Evolutionary conservation across 1,140 invertebrate species (phyloP).

Genomic region (Paraescarpia echinospica): DNA sequence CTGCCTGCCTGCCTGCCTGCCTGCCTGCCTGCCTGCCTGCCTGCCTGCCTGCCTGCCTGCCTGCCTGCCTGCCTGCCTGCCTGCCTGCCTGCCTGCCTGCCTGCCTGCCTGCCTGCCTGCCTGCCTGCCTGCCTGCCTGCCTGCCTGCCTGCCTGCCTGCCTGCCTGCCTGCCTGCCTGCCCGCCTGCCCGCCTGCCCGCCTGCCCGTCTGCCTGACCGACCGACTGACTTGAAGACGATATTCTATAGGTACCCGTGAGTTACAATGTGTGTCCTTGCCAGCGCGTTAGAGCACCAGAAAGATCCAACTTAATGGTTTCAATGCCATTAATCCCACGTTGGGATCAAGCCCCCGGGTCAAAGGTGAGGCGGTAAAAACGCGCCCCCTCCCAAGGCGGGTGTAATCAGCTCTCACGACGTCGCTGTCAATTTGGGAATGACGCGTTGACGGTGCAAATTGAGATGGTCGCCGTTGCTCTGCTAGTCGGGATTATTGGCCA

Average conservation of each 20-base stretch:
- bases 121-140: neutral
- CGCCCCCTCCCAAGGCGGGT: neutral
- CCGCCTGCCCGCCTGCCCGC: neutral
- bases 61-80: neutral
- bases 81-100: neutral
- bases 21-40: neutral
- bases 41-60: neutral
- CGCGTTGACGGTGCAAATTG: neutral
- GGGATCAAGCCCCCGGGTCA: neutral
- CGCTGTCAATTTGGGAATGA: neutral
- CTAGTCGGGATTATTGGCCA: neutral
- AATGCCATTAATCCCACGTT: neutral
- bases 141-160: neutral
- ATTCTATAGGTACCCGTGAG: neutral
- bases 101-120: neutral
- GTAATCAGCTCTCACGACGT: neutral
- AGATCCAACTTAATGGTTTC: neutral
- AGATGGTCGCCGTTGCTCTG: neutral
- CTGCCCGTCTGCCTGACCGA: neutral
- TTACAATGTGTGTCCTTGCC: neutral
- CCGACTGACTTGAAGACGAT: neutral
- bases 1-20: neutral
- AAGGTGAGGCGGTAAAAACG: neutral
- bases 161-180: neutral
- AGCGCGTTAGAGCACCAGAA: neutral